phyloP scores from a whole-genome alignment of 2,888 invertebrate species.

The Amphipyra berbera region DNA sequence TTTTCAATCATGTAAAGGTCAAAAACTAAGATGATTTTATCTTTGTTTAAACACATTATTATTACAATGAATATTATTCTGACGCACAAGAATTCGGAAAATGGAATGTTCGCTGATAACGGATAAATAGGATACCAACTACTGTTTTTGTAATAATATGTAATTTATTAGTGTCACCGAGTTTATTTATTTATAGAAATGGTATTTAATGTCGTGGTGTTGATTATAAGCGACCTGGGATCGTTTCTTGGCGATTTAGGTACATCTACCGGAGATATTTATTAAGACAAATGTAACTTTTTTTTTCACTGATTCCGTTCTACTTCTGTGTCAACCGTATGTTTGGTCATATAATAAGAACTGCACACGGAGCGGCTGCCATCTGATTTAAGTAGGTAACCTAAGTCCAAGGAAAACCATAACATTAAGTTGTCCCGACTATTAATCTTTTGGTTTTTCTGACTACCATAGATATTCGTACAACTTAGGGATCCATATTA shows the following conservation, averaged over 20 bases:
- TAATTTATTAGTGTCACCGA: slow-evolving; percentile 1
- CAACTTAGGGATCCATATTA: too few species aligned
- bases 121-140: slow-evolving; percentile 14
- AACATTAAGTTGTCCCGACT: too few species aligned
- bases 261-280: neutral
- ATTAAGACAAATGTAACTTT: too few species aligned
- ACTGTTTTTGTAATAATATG: slow-evolving; percentile 2
- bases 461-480: too few species aligned
- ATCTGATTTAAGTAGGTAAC: too few species aligned
- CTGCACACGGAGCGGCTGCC: too few species aligned
- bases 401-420: too few species aligned
- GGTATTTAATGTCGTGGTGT: neutral
- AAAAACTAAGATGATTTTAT: slow-evolving; percentile 17
- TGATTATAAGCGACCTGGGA: neutral
- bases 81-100: slow-evolving; percentile 41
- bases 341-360: too few species aligned
- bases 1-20: slow-evolving; percentile 35
- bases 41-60: slow-evolving; percentile 17
- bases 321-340: too few species aligned
- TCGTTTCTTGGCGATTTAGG: neutral
- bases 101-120: slow-evolving; percentile 37
- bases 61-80: slow-evolving; percentile 16
- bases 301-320: neutral
- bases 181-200: slow-evolving; percentile 18
- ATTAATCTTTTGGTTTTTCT: too few species aligned